These are phyloP conservation scores for Calvadosia cruxmelitensis DNA, from an alignment of 30 jellyfish, hydroid and myxozoan genomes.

Conservation along the genomic window DNA sequence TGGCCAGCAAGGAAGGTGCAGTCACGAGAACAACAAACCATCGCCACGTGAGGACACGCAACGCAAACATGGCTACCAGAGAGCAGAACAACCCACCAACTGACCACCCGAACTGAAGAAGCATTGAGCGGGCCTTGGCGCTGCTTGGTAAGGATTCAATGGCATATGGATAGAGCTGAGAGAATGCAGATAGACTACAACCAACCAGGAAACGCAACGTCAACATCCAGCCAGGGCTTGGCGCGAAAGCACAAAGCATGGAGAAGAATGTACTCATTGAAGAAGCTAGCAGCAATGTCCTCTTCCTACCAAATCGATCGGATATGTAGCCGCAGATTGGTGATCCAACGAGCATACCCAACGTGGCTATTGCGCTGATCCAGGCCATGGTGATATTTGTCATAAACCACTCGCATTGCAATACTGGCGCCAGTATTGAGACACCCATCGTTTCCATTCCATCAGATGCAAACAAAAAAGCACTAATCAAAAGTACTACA, in stretches of 20 bases:
- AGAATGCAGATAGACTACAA: neutral
- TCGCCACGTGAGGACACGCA: neutral
- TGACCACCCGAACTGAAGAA: neutral
- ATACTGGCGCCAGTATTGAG: neutral
- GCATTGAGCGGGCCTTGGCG: neutral
- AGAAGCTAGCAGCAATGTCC: neutral
- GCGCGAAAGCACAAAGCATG: neutral
- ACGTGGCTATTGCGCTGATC: neutral
- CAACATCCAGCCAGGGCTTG: neutral
- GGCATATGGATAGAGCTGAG: neutral
- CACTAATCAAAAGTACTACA: neutral
- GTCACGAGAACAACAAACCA: neutral
- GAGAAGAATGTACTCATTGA: too few relatives aligned
- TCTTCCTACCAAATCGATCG: neutral
- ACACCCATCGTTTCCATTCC: neutral
- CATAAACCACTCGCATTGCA: neutral
- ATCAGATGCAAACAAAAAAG: neutral
- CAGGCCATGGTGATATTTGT: neutral
- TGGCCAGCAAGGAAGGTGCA: neutral
- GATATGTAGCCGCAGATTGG: neutral
- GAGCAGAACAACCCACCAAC: neutral
- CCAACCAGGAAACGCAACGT: neutral
- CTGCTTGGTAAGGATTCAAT: neutral
- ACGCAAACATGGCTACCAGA: neutral
- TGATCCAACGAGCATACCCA: neutral